Percentiles rank a stretch among this genome's conserved stretches.
Evolutionary conservation across 1,140 invertebrate genomes (phyloP).

Genomic region (Drusus annulatus): DNA sequence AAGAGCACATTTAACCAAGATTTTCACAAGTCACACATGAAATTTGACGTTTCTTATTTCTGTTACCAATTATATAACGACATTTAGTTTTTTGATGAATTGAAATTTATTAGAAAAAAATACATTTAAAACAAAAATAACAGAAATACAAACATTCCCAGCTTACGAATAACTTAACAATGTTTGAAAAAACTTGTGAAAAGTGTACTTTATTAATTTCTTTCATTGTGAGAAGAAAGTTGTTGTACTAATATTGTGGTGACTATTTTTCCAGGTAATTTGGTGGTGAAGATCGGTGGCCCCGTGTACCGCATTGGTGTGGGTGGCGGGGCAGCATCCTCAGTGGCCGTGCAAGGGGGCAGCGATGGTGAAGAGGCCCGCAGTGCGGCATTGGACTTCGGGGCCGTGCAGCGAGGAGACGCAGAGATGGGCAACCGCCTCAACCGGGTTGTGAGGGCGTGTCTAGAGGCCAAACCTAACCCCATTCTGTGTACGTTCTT

Average conservation of each 20-base stretch:
- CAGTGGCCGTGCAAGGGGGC: slow-evolving; percentile 88
- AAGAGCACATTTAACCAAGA: too few relatives aligned
- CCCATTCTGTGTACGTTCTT: slow-evolving; percentile 83
- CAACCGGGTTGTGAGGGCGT: slow-evolving; percentile 93
- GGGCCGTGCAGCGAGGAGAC: slow-evolving; percentile 96
- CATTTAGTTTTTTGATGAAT: too few relatives aligned
- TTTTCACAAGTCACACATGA: too few relatives aligned
- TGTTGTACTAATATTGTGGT: slow-evolving; percentile 30
- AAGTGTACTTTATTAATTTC: too few relatives aligned
- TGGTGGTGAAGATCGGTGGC: slow-evolving; percentile 95
- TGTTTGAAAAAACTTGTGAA: too few relatives aligned
- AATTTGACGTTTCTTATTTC: too few relatives aligned
- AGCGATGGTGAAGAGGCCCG: slow-evolving; percentile 80
- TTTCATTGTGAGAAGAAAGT: too few relatives aligned
- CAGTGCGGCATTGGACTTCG: slow-evolving; percentile 91
- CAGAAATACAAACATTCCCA: too few relatives aligned
- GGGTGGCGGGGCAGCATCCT: slow-evolving; percentile 96
- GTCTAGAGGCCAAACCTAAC: slow-evolving; percentile 88
- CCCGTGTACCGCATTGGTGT: slow-evolving; percentile 98
- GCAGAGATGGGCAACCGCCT: slow-evolving; percentile 99
- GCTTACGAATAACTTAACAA: too few relatives aligned
- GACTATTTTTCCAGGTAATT: slow-evolving; percentile 75
- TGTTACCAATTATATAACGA: too few relatives aligned
- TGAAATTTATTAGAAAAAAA: too few relatives aligned
- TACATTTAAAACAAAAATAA: too few relatives aligned